Base-by-base conservation (phyloP, 1,140 invertebrate species). In the Hyposmocoma kahamanoa region DNA sequence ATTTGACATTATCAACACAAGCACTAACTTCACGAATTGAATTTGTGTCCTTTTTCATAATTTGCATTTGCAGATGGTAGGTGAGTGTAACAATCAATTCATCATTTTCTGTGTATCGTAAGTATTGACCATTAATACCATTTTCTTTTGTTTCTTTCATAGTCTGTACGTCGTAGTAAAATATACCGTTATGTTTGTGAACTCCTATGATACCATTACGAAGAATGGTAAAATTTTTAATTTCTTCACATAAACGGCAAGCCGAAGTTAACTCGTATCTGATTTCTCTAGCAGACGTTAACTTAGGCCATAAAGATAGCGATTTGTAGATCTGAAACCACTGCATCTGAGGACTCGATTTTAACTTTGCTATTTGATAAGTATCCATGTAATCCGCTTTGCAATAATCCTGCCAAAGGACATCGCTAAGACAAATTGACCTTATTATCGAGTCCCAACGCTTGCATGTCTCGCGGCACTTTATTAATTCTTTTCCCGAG, bases 401-500 rank as follows among this genome's bases (percentile, higher is more conserved):
- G n/a, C 32, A 36, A 17, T 36, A 17, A 17, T 36, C n/a, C 32
- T 17, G 32, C 32, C 32, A 36, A n/a, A 36, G 18, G 11, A 30
- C 13, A 53, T 34, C 2, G 28, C 46, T 53, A 47, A 48, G 15
- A 73, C 67, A 38, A 67, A 80, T 44, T 28, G 62, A 4, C 57
- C 51, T 4, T n/a, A 36, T 36, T n/a, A 36, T 36, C 3, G 15
- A 17, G 13, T 17, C 18, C 32, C 32, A 36, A 2, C 32, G 32
- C 18, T 17, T 8, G 15, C 32, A 36, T 8, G 18, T 17, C 50
- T 48, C 47, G 15, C 77, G 69, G 41, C 70, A 78, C 46, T 32
- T 66, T 3, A 59, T 50, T 3, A 80, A 38, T 1, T 72, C 51
- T 59, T 64, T 71, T 0, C 63, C 66, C 11, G 62, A 19, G 21